Conservation (phyloP, 2,113 vertebrate genomes). For the Smithornis capensis region DNA sequence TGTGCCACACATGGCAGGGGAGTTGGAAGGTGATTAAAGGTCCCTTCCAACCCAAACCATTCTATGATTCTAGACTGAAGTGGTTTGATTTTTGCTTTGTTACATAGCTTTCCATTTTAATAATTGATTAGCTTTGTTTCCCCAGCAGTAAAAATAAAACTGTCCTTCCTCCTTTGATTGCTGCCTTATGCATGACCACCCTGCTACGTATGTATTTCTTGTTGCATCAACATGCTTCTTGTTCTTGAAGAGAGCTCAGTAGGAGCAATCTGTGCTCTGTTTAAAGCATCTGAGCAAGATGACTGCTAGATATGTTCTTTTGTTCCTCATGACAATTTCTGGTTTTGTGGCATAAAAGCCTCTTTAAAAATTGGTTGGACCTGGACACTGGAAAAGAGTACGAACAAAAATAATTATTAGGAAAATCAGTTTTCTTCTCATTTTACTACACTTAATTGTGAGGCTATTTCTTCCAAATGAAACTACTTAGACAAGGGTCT, state of each 20-base stretch:
- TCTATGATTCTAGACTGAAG: neutral
- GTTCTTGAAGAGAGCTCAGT: neutral
- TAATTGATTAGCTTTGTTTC: neutral
- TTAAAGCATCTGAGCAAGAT: neutral
- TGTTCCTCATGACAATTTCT: neutral
- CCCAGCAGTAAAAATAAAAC: neutral
- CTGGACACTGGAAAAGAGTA: neutral
- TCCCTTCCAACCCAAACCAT: neutral
- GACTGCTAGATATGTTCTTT: neutral
- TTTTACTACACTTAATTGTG: neutral
- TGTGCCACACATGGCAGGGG: no score
- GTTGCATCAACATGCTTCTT: neutral
- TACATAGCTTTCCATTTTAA: neutral
- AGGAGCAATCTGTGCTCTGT: neutral
- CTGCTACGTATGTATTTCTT: neutral
- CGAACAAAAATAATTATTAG: neutral
- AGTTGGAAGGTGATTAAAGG: neutral
- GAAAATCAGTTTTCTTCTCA: neutral
- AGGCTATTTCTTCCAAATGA: neutral
- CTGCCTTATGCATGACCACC: neutral
- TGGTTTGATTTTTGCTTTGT: neutral
- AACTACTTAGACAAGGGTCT: neutral
- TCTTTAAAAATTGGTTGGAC: neutral
- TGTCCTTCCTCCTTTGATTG: neutral
- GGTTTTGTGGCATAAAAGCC: neutral